phyloP scores from a whole-genome alignment of 1,140 invertebrate genomes.

The Eulimnadia texana region DNA sequence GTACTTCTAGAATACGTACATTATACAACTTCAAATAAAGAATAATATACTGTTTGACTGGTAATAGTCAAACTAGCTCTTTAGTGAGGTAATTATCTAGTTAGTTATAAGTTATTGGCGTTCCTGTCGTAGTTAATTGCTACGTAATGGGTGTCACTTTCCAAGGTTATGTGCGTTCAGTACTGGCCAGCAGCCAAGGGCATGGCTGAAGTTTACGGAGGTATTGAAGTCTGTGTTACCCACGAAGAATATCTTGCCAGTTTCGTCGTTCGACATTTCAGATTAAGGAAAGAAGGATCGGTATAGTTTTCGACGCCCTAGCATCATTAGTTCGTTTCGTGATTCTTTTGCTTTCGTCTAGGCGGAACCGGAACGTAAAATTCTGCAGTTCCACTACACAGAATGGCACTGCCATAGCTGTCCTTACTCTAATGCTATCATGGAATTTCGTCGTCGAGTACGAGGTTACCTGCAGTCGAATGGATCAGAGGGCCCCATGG shows the following conservation, averaged over 20 bases:
- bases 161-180: constrained; percentile 79
- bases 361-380: constrained; percentile 33
- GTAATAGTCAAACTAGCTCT: background rate
- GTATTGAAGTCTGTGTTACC: constrained; percentile 66
- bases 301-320: no score
- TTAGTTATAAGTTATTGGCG: no score
- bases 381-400: constrained; percentile 89
- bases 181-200: constrained; percentile 84
- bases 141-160: background rate
- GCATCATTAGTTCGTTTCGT: no score
- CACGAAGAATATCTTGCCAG: constrained; percentile 80
- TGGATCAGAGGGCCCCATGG: constrained; percentile 51
- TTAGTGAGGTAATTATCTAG: no score
- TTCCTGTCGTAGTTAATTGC: background rate
- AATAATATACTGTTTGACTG: no score
- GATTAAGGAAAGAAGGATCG: constrained; percentile 47
- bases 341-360: no score
- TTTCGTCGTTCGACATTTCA: constrained; percentile 77
- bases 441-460: constrained; percentile 79
- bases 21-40: no score
- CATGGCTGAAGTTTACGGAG: constrained; percentile 68
- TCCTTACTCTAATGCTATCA: constrained; percentile 72
- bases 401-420: constrained; percentile 90
- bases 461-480: constrained; percentile 55
- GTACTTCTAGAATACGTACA: constrained; percentile 31